Percentiles rank a stretch among this genome's conserved stretches.
Conservation (phyloP, 2,888 invertebrate genomes). For the Tyria jacobaeae region DNA sequence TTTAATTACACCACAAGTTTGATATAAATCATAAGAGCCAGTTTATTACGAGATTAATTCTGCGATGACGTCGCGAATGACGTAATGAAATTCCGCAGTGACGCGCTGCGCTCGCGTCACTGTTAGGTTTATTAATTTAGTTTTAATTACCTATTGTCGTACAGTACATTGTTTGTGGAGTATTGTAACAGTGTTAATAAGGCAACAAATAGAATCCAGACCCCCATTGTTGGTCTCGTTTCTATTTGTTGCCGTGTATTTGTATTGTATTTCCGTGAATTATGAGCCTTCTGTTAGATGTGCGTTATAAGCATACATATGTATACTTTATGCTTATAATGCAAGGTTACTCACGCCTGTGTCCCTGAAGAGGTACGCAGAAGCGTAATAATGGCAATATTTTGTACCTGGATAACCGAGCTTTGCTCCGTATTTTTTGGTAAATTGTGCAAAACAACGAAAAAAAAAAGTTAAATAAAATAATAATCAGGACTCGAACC, state of each 20-base stretch:
- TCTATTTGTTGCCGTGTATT: too few species aligned
- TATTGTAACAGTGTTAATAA: constrained; percentile 10
- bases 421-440: too few species aligned
- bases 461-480: too few species aligned
- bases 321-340: too few species aligned
- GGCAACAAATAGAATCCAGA: too few species aligned
- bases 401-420: too few species aligned
- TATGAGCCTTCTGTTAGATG: not conserved
- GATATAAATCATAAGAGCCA: constrained; percentile 40
- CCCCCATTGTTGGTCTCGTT: not conserved
- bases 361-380: too few species aligned
- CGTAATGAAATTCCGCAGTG: constrained; percentile 48
- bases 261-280: not conserved
- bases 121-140: constrained; percentile 44
- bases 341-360: too few species aligned
- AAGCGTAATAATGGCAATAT: too few species aligned
- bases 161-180: constrained; percentile 9
- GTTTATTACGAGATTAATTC: constrained; percentile 47
- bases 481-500: too few species aligned
- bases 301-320: not conserved
- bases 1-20: constrained; percentile 38
- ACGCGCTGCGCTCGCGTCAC: constrained; percentile 34
- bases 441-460: too few species aligned
- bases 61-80: constrained; percentile 31
- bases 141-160: constrained; percentile 43